Evolutionary conservation across 2,797 vertebrate species (phyloP).

Genomic region (Natrix natrix): DNA sequence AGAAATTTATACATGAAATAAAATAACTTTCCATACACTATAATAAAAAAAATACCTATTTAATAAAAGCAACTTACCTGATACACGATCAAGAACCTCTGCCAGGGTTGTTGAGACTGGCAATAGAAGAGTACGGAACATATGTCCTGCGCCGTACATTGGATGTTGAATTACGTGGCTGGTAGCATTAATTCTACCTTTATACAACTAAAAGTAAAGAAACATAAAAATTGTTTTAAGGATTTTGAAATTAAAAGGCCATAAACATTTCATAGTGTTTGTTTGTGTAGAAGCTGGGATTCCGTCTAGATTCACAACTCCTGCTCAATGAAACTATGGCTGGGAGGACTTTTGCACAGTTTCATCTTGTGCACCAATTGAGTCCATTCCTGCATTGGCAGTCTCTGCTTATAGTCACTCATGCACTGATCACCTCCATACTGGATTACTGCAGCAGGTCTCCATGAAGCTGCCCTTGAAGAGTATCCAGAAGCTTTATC

Average conservation of each 20-base stretch:
- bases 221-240: constrained; percentile 29
- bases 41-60: not conserved
- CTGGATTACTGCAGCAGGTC: not conserved
- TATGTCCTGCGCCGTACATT: constrained; percentile 98
- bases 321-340: not conserved
- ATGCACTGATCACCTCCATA: not conserved
- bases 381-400: not conserved
- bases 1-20: not conserved
- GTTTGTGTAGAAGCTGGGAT: not conserved
- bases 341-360: not conserved
- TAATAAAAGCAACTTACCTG: constrained; percentile 76
- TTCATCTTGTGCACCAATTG: not conserved
- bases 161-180: constrained; percentile 99
- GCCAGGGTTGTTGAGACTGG: constrained; percentile 96
- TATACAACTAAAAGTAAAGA: constrained; percentile 84
- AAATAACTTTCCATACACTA: not conserved
- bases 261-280: not conserved
- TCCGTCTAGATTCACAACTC: not conserved
- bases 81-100: constrained; percentile 95
- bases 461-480: not conserved
- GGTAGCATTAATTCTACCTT: constrained; percentile 98
- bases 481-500: not conserved
- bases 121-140: constrained; percentile 95
- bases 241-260: constrained; percentile 14
- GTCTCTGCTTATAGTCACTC: not conserved